Percentiles rank a stretch among this genome's conserved stretches.
Evolutionary conservation across 2,888 invertebrate species (phyloP).

Genomic region (Strigamia maritima): DNA sequence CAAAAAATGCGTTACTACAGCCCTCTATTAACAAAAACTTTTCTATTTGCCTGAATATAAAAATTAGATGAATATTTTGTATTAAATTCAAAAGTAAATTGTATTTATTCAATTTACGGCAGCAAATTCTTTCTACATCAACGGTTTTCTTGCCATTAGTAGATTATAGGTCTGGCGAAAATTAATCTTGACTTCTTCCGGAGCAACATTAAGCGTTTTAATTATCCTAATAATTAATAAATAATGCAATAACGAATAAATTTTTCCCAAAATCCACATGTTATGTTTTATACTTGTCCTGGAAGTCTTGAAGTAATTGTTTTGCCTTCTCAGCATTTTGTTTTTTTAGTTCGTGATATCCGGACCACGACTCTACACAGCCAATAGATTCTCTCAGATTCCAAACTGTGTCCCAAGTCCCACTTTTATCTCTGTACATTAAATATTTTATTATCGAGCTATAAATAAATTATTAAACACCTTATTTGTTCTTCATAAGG

Average conservation of each 20-base stretch:
- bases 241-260: no score
- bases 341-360: conserved; percentile 48
- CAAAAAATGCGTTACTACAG: no score
- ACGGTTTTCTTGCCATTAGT: not conserved
- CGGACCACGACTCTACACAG: conserved; percentile 50
- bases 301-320: not conserved
- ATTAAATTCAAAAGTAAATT: no score
- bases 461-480: conserved; percentile 40
- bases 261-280: not conserved
- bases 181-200: not conserved
- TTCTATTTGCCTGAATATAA: no score
- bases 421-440: conserved; percentile 47
- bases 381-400: conserved; percentile 48
- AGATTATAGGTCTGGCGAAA: not conserved
- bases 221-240: not conserved
- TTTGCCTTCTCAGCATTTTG: conserved; percentile 41
- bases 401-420: conserved; percentile 46
- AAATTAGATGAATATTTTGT: no score
- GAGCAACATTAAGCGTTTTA: not conserved
- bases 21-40: no score
- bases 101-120: no score
- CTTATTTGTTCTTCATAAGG: conserved; percentile 46
- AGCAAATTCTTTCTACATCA: no score
- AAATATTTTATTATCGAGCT: not conserved
- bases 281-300: conserved; percentile 8